Evolutionary conservation across 2,888 invertebrate genomes (phyloP), one percentile per base, ranked within the genome.

Genomic region (Apamea sordens): DNA sequence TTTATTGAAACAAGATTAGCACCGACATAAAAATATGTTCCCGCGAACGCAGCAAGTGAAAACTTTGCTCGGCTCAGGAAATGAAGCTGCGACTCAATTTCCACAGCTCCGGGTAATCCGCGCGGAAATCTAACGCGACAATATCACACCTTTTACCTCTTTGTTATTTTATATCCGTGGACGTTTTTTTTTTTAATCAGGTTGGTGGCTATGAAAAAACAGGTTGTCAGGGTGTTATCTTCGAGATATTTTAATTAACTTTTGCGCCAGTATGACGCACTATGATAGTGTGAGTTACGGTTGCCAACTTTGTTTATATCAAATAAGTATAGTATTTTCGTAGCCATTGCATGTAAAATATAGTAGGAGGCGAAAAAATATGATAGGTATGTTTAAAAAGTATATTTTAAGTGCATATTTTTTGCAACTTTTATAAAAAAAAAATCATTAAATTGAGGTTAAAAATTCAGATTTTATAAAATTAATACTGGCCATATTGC

Each of bases 61-160:
- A 86, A 87, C 81, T 89, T 89, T 84, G 73, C 88, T 75, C 80
- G 79, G 70, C 82, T 63, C 88, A 88, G 89, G 89, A 89, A 89
- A 89, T 89, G 89, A 89, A 89, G 86, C 79, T 85, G 89, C 82
- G 89, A 89, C 83, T 87, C 90, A 89, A 87, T 88, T 89, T 88
- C 89, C 90, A 88, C 83, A 73, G 71, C 75, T 79, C 65, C 64
- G 74, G 70, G 86, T 87, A 90, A 91, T 91, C 91, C 88, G 82
- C 13, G 65, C 86, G 85, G 86, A 86, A 90, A 91, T 91, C 91
- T 91, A 86, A 86, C 86, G 84, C 81, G 88, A 85, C 87, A 85
- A 88, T 84, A 90, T 89, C 90, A 65, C 80, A 87, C 89, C 86
- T 89, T 88, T 88, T 88, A 67, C 82, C 77, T 88, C 82, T 85